Conservation (phyloP, 2,888 invertebrate species). For the Sinohyriopsis cumingii region DNA sequence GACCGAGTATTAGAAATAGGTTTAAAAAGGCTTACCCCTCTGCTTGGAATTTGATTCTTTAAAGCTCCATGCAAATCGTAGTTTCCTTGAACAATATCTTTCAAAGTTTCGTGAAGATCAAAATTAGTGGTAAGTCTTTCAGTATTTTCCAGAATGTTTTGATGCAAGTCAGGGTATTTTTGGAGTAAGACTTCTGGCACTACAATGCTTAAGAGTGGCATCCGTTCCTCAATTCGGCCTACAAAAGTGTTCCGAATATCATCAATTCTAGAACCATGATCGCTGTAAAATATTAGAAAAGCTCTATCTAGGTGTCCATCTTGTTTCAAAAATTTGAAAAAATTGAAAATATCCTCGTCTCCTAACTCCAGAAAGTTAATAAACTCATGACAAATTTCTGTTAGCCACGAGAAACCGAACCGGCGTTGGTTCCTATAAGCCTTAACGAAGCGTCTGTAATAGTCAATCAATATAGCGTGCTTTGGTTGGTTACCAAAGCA, state of each 20-base stretch:
- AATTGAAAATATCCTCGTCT: conserved; percentile 80
- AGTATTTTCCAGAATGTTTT: conserved; percentile 78
- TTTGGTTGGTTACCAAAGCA: conserved; percentile 80
- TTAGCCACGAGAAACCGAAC: conserved; percentile 90
- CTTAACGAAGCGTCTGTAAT: conserved; percentile 75
- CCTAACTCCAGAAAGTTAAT: conserved; percentile 83
- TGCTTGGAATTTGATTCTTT: conserved; percentile 26
- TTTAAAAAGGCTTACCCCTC: conserved; percentile 65
- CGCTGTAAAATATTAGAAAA: conserved; percentile 89
- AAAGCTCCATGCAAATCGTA: conserved; percentile 8
- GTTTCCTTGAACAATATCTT: conserved; percentile 76
- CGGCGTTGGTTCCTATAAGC: conserved; percentile 81
- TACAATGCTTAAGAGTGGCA: conserved; percentile 87
- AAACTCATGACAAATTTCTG: conserved; percentile 89
- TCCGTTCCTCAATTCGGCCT: conserved; percentile 90
- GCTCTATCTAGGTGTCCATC: conserved; percentile 83
- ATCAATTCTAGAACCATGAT: conserved; percentile 88
- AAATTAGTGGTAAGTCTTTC: conserved; percentile 87
- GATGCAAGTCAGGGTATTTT: conserved; percentile 77
- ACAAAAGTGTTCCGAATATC: conserved; percentile 88
- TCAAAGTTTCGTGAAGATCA: conserved; percentile 88
- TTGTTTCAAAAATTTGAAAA: conserved; percentile 76
- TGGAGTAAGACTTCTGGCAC: conserved; percentile 82
- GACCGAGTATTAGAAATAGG: conserved; percentile 80
- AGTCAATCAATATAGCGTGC: conserved; percentile 74